These are phyloP conservation scores for Neolamprologus ventralis DNA, from an alignment of 2,113 vertebrate genomes.

Conservation along the genomic window DNA sequence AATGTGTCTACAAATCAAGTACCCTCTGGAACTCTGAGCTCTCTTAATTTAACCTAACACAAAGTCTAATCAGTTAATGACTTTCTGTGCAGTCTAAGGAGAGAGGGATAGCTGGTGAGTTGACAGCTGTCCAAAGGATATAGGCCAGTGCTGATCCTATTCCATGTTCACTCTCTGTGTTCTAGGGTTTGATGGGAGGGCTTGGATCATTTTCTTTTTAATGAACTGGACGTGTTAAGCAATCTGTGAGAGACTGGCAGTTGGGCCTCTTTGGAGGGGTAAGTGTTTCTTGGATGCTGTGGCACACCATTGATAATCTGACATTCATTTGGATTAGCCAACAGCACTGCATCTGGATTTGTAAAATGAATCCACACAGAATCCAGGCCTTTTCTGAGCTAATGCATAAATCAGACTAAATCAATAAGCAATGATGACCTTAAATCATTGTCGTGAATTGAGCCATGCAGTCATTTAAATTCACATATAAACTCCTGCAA, in stretches of 20 bases:
- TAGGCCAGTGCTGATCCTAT: slow-evolving; percentile 51
- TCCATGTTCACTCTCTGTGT: slow-evolving; percentile 16
- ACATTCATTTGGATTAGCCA: slow-evolving; percentile 49
- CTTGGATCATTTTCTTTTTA: slow-evolving; percentile 42
- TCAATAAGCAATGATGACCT: background rate
- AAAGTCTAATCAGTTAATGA: slow-evolving; percentile 25
- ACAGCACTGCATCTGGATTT: background rate
- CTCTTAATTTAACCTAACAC: slow-evolving; percentile 25
- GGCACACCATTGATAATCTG: slow-evolving; percentile 47
- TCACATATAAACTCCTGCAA: slow-evolving; percentile 16
- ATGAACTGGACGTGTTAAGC: slow-evolving; percentile 55
- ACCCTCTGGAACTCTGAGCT: background rate
- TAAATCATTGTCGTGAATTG: background rate
- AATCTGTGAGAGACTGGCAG: slow-evolving; percentile 29
- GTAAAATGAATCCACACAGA: background rate
- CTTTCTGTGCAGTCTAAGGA: background rate
- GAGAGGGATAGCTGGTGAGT: slow-evolving; percentile 29
- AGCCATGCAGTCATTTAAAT: background rate
- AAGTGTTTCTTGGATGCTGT: slow-evolving; percentile 14
- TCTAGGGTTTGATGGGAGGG: background rate
- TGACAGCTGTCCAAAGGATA: slow-evolving; percentile 60
- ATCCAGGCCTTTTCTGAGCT: background rate
- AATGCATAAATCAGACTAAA: background rate
- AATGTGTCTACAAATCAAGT: background rate
- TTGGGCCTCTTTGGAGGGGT: slow-evolving; percentile 4